Base-by-base conservation (phyloP, 2,113 vertebrate genomes). In the Oncorhynchus nerka region DNA sequence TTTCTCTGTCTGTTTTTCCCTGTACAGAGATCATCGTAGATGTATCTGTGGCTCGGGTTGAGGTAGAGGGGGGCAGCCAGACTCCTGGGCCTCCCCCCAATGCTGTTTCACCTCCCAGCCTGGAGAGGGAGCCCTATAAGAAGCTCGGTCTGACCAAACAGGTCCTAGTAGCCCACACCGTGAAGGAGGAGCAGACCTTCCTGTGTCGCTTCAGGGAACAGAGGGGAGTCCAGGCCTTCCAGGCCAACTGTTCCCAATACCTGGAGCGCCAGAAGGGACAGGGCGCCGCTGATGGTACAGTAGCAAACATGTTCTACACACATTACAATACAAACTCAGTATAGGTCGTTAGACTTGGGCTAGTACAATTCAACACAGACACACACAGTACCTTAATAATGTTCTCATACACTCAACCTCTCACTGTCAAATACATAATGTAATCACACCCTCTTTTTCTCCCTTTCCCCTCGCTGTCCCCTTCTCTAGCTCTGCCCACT, bases 131-230 rank as follows among this genome's bases (percentile, higher is more conserved):
- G 75, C 83, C 92, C 1, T 96, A 97, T 87, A 94, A 93, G 92
- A 96, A 93, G 78, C 90, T 96, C 75, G 96, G 96, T 0, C 92
- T 99, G 74, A 99, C 97, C 74, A 98, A 98, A 89, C 95, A 98
- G 83, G 94, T 97, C 70, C 93, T 99, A 90, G 97, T 96, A 0
- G 96, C 95, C 4, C 98, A 99, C 76, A 98, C 97, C 0, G 96
- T 97, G 82, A 97, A 96, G 81, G 97, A 99, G 75, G 97, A 99
- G 79, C 96, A 97, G 85, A 94, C 89, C 70, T 99, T 97, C 89
- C 91, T 99, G 70, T 93, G 86, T 75, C 95, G 91, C 78, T 95
- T 97, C 78, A 93, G 86, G 76, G 95, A 97, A 84, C 91, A 92
- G 2, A 92, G 91, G 3, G 92, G 77, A 16, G 91, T 95, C 26